A percentile compares a stretch with the other conserved stretches of the same genome.
Evolutionary conservation across 2,888 invertebrate species (phyloP).

Genomic region (Mythimna albipuncta): DNA sequence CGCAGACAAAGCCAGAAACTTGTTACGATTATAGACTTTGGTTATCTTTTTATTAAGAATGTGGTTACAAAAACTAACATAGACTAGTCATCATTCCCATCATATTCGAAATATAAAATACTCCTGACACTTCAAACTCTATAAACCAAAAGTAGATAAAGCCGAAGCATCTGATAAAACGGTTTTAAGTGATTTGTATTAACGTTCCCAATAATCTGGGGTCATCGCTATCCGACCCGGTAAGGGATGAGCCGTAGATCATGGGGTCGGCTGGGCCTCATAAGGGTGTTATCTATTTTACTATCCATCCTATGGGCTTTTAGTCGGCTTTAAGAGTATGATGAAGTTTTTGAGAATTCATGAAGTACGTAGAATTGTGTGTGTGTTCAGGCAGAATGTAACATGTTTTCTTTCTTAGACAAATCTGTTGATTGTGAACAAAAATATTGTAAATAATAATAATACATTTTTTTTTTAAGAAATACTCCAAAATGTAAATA

Average conservation of each 20-base stretch:
- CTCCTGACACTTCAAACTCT: background rate
- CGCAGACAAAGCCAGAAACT: no score
- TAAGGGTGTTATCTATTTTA: slow-evolving; percentile 34
- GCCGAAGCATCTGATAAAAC: slow-evolving; percentile 30
- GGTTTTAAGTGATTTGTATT: slow-evolving; percentile 43
- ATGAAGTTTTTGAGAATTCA: no score
- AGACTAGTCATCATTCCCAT: background rate
- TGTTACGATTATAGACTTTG: no score
- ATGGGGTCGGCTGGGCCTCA: slow-evolving; percentile 16
- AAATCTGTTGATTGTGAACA: no score
- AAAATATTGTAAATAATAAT: no score
- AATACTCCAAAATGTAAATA: no score
- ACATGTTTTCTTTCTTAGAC: no score
- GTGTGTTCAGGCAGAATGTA: no score
- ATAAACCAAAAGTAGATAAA: slow-evolving; percentile 40
- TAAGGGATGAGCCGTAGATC: slow-evolving; percentile 20
- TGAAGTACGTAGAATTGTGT: no score
- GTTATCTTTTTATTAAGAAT: background rate
- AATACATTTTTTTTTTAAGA: no score
- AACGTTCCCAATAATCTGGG: slow-evolving; percentile 42
- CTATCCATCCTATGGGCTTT: background rate
- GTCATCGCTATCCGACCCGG: slow-evolving; percentile 36
- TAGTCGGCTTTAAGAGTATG: background rate
- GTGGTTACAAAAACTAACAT: background rate
- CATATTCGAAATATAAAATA: slow-evolving; percentile 16